Conservation (phyloP, 2,797 vertebrate genomes). For the Sebastes alutus region DNA sequence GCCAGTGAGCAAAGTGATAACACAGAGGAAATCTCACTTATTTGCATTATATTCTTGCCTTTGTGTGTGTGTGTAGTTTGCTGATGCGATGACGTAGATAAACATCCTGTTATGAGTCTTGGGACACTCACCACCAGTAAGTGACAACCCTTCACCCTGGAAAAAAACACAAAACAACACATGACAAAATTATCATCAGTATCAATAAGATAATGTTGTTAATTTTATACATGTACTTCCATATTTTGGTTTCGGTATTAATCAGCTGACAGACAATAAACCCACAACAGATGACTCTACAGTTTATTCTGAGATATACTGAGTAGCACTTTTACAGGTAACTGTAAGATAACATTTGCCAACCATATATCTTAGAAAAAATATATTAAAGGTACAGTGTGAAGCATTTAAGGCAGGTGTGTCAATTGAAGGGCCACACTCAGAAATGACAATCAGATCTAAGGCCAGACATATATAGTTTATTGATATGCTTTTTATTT, state of each 20-base stretch:
- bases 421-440: too few species aligned
- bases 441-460: too few species aligned
- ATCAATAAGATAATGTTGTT: background rate
- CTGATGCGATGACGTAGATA: constrained; percentile 36
- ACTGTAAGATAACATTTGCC: background rate
- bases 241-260: constrained; percentile 29
- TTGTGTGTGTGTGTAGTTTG: background rate
- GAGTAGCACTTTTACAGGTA: background rate
- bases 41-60: constrained; percentile 47
- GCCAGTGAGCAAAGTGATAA: constrained; percentile 7
- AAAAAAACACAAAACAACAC: constrained; percentile 6
- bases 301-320: background rate
- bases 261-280: background rate
- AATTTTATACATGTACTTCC: background rate
- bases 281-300: background rate
- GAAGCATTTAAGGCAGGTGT: too few species aligned
- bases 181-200: background rate
- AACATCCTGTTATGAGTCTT: constrained; percentile 66
- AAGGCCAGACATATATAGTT: too few species aligned
- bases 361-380: background rate
- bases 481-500: too few species aligned
- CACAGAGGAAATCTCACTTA: constrained; percentile 51
- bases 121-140: constrained; percentile 19
- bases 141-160: constrained; percentile 1
- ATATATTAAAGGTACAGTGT: too few species aligned